These are phyloP conservation scores for Musca vetustissima DNA, from an alignment of 1,140 invertebrate genomes.

Conservation along the genomic window DNA sequence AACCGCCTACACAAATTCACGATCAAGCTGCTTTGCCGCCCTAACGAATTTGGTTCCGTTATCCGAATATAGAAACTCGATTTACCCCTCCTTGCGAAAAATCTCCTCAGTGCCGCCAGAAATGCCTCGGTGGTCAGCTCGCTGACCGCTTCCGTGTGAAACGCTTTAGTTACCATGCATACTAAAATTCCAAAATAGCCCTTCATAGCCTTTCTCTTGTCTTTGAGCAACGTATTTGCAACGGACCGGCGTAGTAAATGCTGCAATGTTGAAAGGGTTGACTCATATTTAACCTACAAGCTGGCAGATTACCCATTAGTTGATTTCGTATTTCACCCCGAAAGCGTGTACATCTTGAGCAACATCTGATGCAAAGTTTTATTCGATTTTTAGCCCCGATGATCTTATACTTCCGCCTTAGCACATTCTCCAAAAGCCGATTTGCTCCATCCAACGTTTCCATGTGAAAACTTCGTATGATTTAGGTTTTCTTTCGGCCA, in stretches of 20 bases:
- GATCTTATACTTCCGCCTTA: too few relatives aligned
- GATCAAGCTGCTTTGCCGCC: slow-evolving; percentile 7
- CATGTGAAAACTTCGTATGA: too few relatives aligned
- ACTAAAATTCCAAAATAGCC: background rate
- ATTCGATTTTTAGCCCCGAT: too few relatives aligned
- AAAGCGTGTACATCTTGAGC: too few relatives aligned
- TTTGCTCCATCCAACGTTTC: too few relatives aligned
- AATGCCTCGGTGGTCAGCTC: background rate
- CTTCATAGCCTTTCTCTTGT: background rate
- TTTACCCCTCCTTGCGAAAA: too few relatives aligned
- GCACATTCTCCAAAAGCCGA: too few relatives aligned
- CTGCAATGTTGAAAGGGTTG: slow-evolving; percentile 31
- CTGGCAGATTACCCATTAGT: too few relatives aligned
- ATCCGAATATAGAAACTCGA: slow-evolving; percentile 52
- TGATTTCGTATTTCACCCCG: too few relatives aligned
- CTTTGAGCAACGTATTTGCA: background rate
- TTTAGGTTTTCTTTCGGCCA: too few relatives aligned
- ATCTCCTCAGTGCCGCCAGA: background rate
- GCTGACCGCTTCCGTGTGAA: slow-evolving; percentile 11
- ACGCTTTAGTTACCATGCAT: slow-evolving; percentile 4
- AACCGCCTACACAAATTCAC: background rate
- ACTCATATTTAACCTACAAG: too few relatives aligned
- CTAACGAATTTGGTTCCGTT: slow-evolving; percentile 42
- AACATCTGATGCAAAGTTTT: too few relatives aligned
- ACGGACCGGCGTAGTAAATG: slow-evolving; percentile 1